Base-by-base conservation (phyloP, 1,140 invertebrate genomes). In the Hydropsyche tenuis region DNA sequence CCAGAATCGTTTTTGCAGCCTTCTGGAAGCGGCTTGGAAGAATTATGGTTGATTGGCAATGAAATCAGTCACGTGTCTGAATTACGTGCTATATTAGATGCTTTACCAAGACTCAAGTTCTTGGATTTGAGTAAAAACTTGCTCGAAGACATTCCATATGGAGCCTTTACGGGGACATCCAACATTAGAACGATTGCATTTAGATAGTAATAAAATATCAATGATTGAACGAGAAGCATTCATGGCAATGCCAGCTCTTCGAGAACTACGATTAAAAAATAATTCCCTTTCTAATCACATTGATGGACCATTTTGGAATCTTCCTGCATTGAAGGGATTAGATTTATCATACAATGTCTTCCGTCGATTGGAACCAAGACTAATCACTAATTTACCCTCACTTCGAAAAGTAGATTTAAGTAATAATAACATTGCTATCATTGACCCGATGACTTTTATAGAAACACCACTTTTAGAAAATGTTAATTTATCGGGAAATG, bases 301-400 rank as follows among this genome's bases (percentile, higher is more conserved):
- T 72, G 87, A 88, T 69, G 83, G 88, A 73, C 91, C 92, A 0
- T 90, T 92, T 78, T 94, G 92, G 92, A 92, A 94, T 84, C 82
- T 94, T 12, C 93, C 93, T 0, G 88, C 90, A 6, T 83, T 94
- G 2, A 94, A 94, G 83, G 92, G 93, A 0, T 82, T 96, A 53
- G 94, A 96, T 84, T 81, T 96, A 27, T 91, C 92, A 0, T 85
- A 86, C 45, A 96, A 96, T 79, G 90, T 90, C 71, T 91, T 94
- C 73, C 85, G 88, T 53, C 87, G 87, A 1, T 78, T 96, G 1
- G 90, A 93, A 78, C 87, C 89, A 2, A 87, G 88, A 46, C 81
- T 95, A 14, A 81, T 96, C 18, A 87, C 86, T 0, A 93, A 93
- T 77, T 80, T 95, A 37, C 93, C 93, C 22, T 91, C 89, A 1